phyloP scores from a whole-genome alignment of 2,113 vertebrate species.

The Melanostigma gelatinosum region DNA sequence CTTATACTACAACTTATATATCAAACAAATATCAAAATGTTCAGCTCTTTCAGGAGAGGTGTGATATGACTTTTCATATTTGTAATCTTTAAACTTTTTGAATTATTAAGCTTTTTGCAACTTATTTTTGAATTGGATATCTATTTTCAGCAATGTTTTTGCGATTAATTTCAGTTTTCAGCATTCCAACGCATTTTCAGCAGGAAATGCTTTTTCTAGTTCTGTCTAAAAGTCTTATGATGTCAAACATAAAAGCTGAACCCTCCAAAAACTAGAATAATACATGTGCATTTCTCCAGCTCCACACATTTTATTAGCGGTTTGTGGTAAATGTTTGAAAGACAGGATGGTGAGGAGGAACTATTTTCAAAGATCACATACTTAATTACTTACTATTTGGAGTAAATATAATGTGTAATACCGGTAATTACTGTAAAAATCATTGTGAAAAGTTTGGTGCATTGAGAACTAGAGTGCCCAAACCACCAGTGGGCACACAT shows the following conservation, averaged over 20 bases:
- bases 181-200: too few relatives aligned
- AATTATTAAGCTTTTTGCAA: too few relatives aligned
- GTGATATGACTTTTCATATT: too few relatives aligned
- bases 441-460: neutral
- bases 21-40: too few relatives aligned
- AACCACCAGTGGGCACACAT: neutral
- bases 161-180: too few relatives aligned
- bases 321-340: conserved; percentile 9
- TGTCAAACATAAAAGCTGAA: conserved; percentile 17
- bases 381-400: neutral
- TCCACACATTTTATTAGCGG: neutral
- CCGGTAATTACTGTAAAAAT: neutral
- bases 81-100: too few relatives aligned
- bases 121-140: too few relatives aligned
- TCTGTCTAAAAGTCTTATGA: conserved; percentile 17
- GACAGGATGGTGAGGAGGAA: neutral
- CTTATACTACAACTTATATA: too few relatives aligned
- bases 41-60: too few relatives aligned
- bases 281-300: neutral
- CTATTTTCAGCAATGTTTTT: too few relatives aligned
- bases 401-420: neutral
- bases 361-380: neutral
- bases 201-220: too few relatives aligned
- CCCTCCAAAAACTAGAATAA: neutral
- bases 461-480: neutral